phyloP scores from a whole-genome alignment of 2,797 vertebrate species.

The Mormyrops boulengeri region DNA sequence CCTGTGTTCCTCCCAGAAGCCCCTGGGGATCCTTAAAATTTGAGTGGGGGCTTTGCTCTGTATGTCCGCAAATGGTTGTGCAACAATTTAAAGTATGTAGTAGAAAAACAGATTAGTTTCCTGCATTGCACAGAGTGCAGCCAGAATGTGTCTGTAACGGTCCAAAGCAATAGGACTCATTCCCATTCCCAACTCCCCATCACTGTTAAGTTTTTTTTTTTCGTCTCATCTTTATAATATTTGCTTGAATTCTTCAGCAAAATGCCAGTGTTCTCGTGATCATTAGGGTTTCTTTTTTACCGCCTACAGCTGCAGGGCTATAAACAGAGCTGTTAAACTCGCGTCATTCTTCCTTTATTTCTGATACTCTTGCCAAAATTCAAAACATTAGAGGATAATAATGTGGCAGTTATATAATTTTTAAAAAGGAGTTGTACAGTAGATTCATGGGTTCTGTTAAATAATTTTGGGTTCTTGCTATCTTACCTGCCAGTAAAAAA shows the following conservation, averaged over 20 bases:
- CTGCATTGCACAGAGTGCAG: slow-evolving; percentile 19
- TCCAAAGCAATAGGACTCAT: slow-evolving; percentile 15
- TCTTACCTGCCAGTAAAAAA: background rate
- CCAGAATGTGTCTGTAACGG: slow-evolving; percentile 17
- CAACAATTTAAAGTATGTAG: slow-evolving; percentile 28
- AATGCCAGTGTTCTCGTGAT: background rate
- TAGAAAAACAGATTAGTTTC: slow-evolving; percentile 30
- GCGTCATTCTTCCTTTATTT: background rate
- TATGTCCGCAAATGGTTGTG: slow-evolving; percentile 22
- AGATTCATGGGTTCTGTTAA: background rate
- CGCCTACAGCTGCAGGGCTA: background rate
- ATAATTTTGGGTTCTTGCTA: background rate
- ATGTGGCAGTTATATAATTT: background rate
- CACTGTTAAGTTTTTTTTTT: background rate
- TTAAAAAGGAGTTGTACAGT: background rate
- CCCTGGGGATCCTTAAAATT: background rate
- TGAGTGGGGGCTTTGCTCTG: background rate
- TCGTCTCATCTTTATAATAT: background rate
- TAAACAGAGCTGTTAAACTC: background rate
- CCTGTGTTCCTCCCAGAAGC: background rate
- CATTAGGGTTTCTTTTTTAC: background rate
- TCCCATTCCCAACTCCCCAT: slow-evolving; percentile 11
- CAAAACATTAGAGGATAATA: background rate
- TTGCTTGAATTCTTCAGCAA: background rate
- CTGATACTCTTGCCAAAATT: background rate